Conservation (phyloP, 2,113 vertebrate genomes). For the Phrynocephalus versicolor region DNA sequence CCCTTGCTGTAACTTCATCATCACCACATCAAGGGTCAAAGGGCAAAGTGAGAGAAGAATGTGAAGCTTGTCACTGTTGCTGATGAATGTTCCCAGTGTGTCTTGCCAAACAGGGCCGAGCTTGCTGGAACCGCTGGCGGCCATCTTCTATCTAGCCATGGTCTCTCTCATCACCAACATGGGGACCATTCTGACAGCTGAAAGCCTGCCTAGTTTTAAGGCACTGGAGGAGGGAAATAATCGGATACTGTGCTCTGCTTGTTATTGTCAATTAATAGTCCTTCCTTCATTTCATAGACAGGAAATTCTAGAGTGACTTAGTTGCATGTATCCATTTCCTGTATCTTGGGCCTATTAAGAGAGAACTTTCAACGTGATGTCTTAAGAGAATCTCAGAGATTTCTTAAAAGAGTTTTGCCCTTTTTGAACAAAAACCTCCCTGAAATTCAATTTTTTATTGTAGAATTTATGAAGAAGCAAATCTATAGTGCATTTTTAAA, state of each 20-base stretch:
- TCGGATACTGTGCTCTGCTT: neutral
- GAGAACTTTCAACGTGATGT: neutral
- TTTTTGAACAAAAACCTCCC: too few relatives aligned
- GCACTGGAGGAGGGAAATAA: neutral
- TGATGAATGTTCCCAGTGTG: slow-evolving; percentile 63
- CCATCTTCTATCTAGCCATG: neutral
- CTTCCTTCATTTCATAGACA: neutral
- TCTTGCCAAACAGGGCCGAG: slow-evolving; percentile 76
- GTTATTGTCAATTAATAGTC: neutral
- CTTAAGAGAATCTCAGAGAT: neutral
- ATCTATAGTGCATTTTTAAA: neutral
- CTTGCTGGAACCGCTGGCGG: neutral
- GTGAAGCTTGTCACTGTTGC: slow-evolving; percentile 41
- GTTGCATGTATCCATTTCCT: neutral
- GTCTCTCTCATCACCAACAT: neutral
- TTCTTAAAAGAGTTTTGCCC: neutral
- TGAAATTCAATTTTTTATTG: neutral
- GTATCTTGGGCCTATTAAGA: neutral
- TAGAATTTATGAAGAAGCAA: neutral
- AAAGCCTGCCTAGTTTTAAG: neutral
- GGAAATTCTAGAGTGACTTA: neutral
- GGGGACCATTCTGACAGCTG: neutral
- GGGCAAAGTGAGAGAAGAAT: slow-evolving; percentile 78
- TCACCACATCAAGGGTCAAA: slow-evolving; percentile 71
- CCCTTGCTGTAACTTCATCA: slow-evolving; percentile 75